These are phyloP conservation scores for Onychomys arenicola DNA, from an alignment of 2,797 vertebrate genomes.

Conservation along the genomic window DNA sequence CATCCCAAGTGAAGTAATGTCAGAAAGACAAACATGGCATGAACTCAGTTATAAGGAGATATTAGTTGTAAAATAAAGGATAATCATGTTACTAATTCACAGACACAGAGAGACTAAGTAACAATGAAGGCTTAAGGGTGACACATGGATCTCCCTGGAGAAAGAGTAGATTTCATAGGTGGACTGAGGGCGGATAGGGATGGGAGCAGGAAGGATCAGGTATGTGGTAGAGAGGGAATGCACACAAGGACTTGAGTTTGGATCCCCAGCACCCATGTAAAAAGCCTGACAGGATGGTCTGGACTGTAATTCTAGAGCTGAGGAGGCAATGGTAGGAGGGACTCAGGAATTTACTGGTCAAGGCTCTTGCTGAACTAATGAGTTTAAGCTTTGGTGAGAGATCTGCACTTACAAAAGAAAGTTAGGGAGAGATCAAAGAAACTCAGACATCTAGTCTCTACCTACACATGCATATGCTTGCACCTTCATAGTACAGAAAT, in stretches of 20 bases:
- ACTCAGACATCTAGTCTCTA: background rate
- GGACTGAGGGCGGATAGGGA: background rate
- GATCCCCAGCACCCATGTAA: background rate
- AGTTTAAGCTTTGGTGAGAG: background rate
- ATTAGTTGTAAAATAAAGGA: background rate
- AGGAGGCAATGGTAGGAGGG: background rate
- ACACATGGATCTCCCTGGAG: background rate
- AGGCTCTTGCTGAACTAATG: background rate
- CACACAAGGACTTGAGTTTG: background rate
- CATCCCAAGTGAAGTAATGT: background rate
- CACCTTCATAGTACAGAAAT: background rate
- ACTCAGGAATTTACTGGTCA: background rate
- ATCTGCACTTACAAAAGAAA: too few relatives aligned
- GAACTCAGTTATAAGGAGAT: background rate
- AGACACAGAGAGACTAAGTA: background rate
- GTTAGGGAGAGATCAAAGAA: too few relatives aligned
- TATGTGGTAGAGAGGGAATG: background rate
- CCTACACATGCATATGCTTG: background rate
- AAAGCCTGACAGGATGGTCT: background rate
- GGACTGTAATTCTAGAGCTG: background rate
- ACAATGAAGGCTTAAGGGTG: background rate
- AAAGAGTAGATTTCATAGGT: background rate
- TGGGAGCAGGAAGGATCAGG: background rate
- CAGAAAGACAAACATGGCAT: background rate
- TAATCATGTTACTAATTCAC: background rate